Evolutionary conservation across 2,113 vertebrate genomes (phyloP).

Genomic region (Aptenodytes forsteri): DNA sequence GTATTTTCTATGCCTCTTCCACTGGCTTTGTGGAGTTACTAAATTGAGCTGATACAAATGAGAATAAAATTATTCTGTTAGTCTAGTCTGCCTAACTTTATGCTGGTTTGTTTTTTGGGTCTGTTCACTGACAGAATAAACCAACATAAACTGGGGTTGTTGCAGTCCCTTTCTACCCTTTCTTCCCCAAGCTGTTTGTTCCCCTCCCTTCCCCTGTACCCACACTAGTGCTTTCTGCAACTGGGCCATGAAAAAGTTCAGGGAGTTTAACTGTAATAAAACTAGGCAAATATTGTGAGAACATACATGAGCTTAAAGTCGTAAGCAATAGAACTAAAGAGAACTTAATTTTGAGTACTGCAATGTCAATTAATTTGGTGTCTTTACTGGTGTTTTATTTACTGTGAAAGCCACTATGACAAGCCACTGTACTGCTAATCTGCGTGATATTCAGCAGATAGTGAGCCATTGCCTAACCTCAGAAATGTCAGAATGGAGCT

Average conservation of each 20-base stretch:
- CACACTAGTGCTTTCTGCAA: not conserved
- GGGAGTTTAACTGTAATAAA: not conserved
- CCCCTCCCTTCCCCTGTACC: not conserved
- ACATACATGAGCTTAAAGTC: not conserved
- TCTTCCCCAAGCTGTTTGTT: not conserved
- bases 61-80: not conserved
- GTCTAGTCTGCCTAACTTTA: not conserved
- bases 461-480: conserved; percentile 16
- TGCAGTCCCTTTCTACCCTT: not conserved
- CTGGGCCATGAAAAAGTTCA: not conserved
- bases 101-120: not conserved
- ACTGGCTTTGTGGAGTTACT: not conserved
- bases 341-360: not conserved
- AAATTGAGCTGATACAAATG: not conserved
- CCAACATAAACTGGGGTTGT: not conserved
- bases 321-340: not conserved
- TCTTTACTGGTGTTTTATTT: not conserved
- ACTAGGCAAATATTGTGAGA: not conserved
- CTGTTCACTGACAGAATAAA: not conserved
- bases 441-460: conserved; percentile 22
- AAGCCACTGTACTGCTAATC: conserved; percentile 8
- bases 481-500: conserved; percentile 26
- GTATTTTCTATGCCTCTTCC: not conserved
- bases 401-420: not conserved
- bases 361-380: not conserved